These are phyloP conservation scores for Alcedo quadribrachys DNA, from an alignment of 2,797 vertebrate species.

Conservation along the genomic window DNA sequence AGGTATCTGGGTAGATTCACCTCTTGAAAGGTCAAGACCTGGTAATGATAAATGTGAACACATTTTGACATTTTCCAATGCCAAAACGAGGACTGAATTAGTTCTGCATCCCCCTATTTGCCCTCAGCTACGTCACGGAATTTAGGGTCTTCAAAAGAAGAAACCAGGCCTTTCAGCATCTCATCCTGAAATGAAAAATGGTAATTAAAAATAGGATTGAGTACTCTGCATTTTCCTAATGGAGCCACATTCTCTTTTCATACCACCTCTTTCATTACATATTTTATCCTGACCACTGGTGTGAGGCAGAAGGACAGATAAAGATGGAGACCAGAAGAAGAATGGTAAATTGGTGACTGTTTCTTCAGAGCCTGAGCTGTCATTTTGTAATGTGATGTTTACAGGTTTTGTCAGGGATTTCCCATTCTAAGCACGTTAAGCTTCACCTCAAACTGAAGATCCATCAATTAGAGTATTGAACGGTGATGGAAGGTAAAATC, in stretches of 20 bases:
- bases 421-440: conserved; percentile 7
- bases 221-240: neutral
- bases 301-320: neutral
- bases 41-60: neutral
- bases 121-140: neutral
- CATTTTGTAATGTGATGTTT: neutral
- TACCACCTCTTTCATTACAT: neutral
- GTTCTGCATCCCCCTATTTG: neutral
- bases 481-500: conserved; percentile 16
- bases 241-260: neutral
- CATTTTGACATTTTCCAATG: neutral
- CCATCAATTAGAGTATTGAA: conserved; percentile 48
- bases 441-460: conserved; percentile 20
- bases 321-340: neutral
- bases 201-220: neutral
- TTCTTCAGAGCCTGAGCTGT: neutral
- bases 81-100: neutral
- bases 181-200: neutral
- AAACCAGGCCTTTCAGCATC: neutral
- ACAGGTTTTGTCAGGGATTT: conserved; percentile 17
- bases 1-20: neutral
- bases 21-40: neutral
- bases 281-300: neutral
- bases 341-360: neutral
- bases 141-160: neutral